A percentile compares a stretch with the other conserved stretches of the same genome.
Conservation (phyloP, 1,140 invertebrate species). For the Drosophila trapezifrons region DNA sequence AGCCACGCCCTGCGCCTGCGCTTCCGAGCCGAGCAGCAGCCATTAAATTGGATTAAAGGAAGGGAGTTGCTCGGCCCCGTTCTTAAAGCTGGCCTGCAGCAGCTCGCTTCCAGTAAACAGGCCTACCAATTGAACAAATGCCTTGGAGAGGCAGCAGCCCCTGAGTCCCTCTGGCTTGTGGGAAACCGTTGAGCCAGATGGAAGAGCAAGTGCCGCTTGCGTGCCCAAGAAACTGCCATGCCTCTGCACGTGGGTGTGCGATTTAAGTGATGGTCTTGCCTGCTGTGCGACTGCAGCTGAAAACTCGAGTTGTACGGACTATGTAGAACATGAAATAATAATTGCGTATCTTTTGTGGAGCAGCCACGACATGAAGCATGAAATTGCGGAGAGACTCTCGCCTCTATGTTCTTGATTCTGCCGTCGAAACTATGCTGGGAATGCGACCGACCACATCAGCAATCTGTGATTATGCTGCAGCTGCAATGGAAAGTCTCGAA, state of each 20-base stretch:
- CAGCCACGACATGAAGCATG: constrained; percentile 29
- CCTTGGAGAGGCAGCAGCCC: neutral
- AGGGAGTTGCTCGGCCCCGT: constrained; percentile 3
- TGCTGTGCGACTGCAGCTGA: constrained; percentile 15
- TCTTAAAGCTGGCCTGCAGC: constrained; percentile 1
- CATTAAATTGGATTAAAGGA: constrained; percentile 15
- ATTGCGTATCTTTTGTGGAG: constrained; percentile 29
- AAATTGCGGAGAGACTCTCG: constrained; percentile 27
- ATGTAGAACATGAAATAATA: constrained; percentile 61
- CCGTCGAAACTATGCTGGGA: constrained; percentile 44
- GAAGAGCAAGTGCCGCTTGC: neutral
- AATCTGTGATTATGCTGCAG: constrained; percentile 43
- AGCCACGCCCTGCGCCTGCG: constrained; percentile 30
- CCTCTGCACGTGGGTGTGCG: neutral
- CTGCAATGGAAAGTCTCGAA: constrained; percentile 45
- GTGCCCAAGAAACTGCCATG: neutral
- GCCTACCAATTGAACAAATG: neutral
- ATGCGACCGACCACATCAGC: constrained; percentile 32
- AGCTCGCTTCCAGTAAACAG: neutral
- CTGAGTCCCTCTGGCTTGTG: neutral
- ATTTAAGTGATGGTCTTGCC: constrained; percentile 2
- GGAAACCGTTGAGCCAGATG: neutral
- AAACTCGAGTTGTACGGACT: constrained; percentile 17
- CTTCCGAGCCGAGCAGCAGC: constrained; percentile 9
- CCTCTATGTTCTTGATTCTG: constrained; percentile 23